Evolutionary conservation across 2,888 invertebrate species (phyloP).

Genomic region (Troilus luridus): DNA sequence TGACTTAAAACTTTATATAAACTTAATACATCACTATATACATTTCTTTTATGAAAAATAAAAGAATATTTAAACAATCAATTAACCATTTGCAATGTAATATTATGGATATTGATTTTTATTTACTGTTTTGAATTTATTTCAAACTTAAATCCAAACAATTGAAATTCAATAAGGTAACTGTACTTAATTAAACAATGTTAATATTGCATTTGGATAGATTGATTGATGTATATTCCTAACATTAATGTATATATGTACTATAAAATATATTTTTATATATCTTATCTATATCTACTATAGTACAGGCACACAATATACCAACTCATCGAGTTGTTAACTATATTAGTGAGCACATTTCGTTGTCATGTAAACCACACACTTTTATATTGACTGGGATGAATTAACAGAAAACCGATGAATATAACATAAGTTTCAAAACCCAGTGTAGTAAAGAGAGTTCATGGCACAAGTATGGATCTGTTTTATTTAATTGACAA

Average conservation of each 20-base stretch:
- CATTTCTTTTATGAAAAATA: slow-evolving; percentile 31
- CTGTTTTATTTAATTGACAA: neutral
- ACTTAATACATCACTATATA: slow-evolving; percentile 29
- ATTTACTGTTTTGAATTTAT: slow-evolving; percentile 24
- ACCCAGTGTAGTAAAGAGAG: slow-evolving; percentile 8
- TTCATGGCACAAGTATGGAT: slow-evolving; percentile 35
- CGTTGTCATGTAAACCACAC: slow-evolving; percentile 56
- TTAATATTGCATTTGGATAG: slow-evolving; percentile 37
- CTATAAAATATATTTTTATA: slow-evolving; percentile 44
- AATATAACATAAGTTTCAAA: neutral
- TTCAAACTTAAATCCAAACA: slow-evolving; percentile 16
- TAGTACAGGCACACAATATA: slow-evolving; percentile 57
- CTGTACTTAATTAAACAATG: neutral
- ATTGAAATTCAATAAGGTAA: slow-evolving; percentile 18
- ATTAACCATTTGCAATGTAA: neutral
- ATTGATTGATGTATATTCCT: slow-evolving; percentile 21
- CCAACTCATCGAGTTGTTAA: slow-evolving; percentile 12
- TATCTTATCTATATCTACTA: slow-evolving; percentile 51
- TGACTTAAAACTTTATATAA: slow-evolving; percentile 35
- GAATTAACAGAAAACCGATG: neutral
- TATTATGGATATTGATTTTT: neutral
- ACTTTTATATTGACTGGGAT: slow-evolving; percentile 16
- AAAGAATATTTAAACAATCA: slow-evolving; percentile 38
- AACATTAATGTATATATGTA: slow-evolving; percentile 7
- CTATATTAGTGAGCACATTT: slow-evolving; percentile 56